Percentiles rank a stretch among this genome's conserved stretches.
Conservation (phyloP, 2,888 invertebrate species). For the Pedicia rivosa region DNA sequence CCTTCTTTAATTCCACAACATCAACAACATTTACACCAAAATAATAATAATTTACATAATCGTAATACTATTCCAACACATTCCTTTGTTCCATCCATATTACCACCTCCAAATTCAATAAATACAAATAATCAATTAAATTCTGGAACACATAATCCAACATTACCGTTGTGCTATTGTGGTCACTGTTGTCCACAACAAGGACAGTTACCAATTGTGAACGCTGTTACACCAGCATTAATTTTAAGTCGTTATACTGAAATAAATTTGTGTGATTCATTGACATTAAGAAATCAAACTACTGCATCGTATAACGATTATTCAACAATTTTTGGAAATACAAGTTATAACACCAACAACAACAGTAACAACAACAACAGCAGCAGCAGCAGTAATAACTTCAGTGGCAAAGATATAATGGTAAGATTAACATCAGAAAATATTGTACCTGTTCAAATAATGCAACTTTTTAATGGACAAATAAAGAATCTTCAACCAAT, state of each 20-base stretch:
- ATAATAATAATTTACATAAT: not conserved
- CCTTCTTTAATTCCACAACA: constrained; percentile 6
- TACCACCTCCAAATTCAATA: constrained; percentile 2
- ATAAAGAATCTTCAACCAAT: no score
- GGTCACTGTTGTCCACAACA: constrained; percentile 16
- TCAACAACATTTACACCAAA: constrained; percentile 10
- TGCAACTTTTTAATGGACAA: not conserved
- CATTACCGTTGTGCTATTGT: constrained; percentile 16
- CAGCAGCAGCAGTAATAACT: constrained; percentile 4
- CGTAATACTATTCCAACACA: not conserved
- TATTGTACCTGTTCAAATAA: no score
- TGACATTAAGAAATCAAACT: constrained; percentile 16
- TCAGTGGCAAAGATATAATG: constrained; percentile 13
- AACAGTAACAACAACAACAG: constrained; percentile 1
- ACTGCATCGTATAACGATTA: not conserved
- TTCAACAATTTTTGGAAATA: constrained; percentile 3
- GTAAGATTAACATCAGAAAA: constrained; percentile 10
- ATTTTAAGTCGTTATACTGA: constrained; percentile 19
- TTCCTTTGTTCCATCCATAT: constrained; percentile 4
- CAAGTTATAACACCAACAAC: constrained; percentile 1
- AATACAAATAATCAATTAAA: constrained; percentile 3
- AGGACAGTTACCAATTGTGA: constrained; percentile 11
- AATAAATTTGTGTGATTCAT: constrained; percentile 18
- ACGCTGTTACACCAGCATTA: constrained; percentile 16
- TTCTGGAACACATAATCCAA: constrained; percentile 1